These are phyloP conservation scores for Xanthia togata DNA, from an alignment of 2,888 invertebrate species.

Conservation along the genomic window DNA sequence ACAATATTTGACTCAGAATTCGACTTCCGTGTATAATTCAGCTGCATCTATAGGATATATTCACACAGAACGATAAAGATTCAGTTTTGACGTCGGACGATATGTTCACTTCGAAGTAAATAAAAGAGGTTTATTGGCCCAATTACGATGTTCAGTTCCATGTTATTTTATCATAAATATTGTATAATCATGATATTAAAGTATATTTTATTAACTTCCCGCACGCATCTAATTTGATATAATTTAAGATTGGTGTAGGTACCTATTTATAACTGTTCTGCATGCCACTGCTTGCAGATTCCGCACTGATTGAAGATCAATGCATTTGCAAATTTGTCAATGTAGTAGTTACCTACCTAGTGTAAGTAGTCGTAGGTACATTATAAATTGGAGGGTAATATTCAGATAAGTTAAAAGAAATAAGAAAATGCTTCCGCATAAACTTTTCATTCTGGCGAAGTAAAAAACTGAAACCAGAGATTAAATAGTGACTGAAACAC, in stretches of 20 bases:
- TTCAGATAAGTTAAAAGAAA: not conserved
- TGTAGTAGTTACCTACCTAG: not conserved
- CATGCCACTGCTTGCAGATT: conserved; percentile 5
- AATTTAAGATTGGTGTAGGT: not conserved
- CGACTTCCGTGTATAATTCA: not conserved
- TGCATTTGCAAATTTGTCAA: not conserved
- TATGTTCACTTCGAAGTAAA: conserved; percentile 3
- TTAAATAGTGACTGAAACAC: not conserved
- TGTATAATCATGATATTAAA: conserved; percentile 22
- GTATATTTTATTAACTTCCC: conserved; percentile 25
- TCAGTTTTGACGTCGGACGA: not conserved
- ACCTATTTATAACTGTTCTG: not conserved
- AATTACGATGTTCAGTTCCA: conserved; percentile 19
- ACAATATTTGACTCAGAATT: not conserved
- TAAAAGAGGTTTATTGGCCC: conserved; percentile 11
- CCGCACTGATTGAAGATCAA: not conserved
- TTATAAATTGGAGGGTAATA: not conserved
- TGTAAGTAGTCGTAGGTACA: not conserved
- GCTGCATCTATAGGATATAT: not conserved
- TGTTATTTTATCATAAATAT: conserved; percentile 34
- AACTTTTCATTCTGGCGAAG: not conserved
- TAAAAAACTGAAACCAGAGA: not conserved
- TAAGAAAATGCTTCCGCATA: not conserved
- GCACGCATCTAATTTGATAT: conserved; percentile 13
- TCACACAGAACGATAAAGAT: not conserved